Percentiles rank a stretch among this genome's conserved stretches.
These are phyloP conservation scores for Caenorhabditis uteleia DNA, from an alignment of 2,888 invertebrate species.

Conservation along the genomic window DNA sequence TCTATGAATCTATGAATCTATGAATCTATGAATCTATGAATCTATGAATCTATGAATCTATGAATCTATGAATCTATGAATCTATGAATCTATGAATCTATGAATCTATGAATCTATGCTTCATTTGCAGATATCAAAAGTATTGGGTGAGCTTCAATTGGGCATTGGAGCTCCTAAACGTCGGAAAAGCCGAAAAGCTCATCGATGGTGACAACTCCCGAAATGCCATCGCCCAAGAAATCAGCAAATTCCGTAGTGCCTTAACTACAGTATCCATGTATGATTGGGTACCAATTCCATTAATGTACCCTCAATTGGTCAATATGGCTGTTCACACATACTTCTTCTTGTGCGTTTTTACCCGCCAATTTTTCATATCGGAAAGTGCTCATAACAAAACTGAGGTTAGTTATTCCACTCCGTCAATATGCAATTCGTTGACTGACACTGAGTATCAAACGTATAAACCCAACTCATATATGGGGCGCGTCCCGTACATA, in stretches of 20 bases:
- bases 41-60: no score
- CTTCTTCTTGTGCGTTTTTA: slow-evolving; percentile 58
- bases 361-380: slow-evolving; percentile 49
- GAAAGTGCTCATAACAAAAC: slow-evolving; percentile 39
- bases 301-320: slow-evolving; percentile 64
- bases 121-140: slow-evolving; percentile 47
- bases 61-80: no score
- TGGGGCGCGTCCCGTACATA: no score
- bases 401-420: slow-evolving; percentile 37
- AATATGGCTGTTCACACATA: slow-evolving; percentile 62
- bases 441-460: no score
- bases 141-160: slow-evolving; percentile 66
- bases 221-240: slow-evolving; percentile 43
- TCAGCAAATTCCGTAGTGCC: slow-evolving; percentile 39
- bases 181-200: slow-evolving; percentile 39
- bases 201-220: slow-evolving; percentile 39
- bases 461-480: no score
- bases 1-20: no score
- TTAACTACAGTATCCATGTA: slow-evolving; percentile 45
- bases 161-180: slow-evolving; percentile 52
- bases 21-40: no score
- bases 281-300: slow-evolving; percentile 57
- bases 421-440: no score
- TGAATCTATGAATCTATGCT: no score
- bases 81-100: no score